phyloP scores from a whole-genome alignment of 1,140 invertebrate species.

The Propsilocerus akamusi region DNA sequence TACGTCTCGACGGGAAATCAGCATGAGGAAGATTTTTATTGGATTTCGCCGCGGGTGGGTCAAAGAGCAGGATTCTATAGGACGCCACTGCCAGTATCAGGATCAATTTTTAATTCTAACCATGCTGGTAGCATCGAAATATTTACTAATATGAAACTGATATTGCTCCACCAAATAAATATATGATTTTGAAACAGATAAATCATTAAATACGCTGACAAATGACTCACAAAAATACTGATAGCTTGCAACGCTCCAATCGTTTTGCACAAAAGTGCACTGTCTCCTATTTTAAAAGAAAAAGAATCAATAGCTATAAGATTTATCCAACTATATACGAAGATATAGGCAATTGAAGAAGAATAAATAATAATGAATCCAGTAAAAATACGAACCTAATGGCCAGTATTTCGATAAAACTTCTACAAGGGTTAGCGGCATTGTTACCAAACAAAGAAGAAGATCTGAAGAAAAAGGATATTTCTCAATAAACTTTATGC shows the following conservation, averaged over 20 bases:
- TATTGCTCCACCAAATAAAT: no score
- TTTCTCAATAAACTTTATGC: not conserved
- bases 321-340: not conserved
- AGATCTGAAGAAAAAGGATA: slow-evolving; percentile 32
- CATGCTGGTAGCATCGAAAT: no score
- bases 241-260: slow-evolving; percentile 64
- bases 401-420: slow-evolving; percentile 60
- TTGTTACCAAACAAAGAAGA: slow-evolving; percentile 64
- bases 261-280: slow-evolving; percentile 52
- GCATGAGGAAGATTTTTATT: no score
- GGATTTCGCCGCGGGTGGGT: no score
- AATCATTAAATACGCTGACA: not conserved
- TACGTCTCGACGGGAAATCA: no score
- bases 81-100: no score
- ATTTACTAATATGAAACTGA: no score
- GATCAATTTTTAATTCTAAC: no score
- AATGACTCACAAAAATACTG: slow-evolving; percentile 59
- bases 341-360: not conserved
- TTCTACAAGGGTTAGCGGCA: slow-evolving; percentile 68
- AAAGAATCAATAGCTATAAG: not conserved
- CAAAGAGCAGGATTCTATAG: no score
- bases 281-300: not conserved
- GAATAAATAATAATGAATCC: no score
- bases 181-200: no score
- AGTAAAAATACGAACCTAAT: slow-evolving; percentile 38